phyloP scores from a whole-genome alignment of 2,113 vertebrate genomes.

The Chaetodon trifascialis region DNA sequence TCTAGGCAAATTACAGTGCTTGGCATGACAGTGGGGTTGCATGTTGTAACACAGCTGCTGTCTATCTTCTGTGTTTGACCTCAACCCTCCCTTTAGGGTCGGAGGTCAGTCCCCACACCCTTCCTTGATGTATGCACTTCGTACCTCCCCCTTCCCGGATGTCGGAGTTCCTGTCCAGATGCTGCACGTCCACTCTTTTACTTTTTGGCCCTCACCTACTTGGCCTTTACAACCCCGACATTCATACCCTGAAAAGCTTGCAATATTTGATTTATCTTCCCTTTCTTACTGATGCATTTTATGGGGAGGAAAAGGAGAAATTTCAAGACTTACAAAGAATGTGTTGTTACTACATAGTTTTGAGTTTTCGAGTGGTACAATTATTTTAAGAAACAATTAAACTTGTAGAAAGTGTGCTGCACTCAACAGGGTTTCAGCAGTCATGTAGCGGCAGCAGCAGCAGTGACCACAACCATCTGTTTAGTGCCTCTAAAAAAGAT shows the following conservation, averaged over 20 bases:
- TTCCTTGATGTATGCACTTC: slow-evolving; percentile 34
- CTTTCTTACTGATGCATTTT: background rate
- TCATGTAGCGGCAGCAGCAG: slow-evolving; percentile 33
- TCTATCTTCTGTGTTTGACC: slow-evolving; percentile 58
- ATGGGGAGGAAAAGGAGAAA: background rate
- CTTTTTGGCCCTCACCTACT: background rate
- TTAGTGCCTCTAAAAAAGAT: slow-evolving; percentile 52
- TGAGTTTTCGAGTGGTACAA: background rate
- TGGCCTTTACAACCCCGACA: background rate
- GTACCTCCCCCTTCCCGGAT: slow-evolving; percentile 47
- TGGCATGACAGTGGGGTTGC: slow-evolving; percentile 44
- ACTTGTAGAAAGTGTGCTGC: slow-evolving; percentile 22
- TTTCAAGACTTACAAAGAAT: background rate
- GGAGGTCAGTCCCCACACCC: slow-evolving; percentile 63
- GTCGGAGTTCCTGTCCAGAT: slow-evolving; percentile 70
- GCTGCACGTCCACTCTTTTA: slow-evolving; percentile 52
- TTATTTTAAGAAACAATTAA: slow-evolving; percentile 42
- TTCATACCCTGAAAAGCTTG: background rate
- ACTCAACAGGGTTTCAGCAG: slow-evolving; percentile 34
- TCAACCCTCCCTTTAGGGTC: slow-evolving; percentile 56
- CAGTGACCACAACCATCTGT: slow-evolving; percentile 68
- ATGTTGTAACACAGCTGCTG: slow-evolving; percentile 66
- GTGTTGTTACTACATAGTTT: background rate
- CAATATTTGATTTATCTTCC: slow-evolving; percentile 8
- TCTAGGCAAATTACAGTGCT: slow-evolving; percentile 68